These are phyloP conservation scores for Acanthaster planci DNA, from an alignment of 35 echinoderm and acorn worm species.

Conservation along the genomic window DNA sequence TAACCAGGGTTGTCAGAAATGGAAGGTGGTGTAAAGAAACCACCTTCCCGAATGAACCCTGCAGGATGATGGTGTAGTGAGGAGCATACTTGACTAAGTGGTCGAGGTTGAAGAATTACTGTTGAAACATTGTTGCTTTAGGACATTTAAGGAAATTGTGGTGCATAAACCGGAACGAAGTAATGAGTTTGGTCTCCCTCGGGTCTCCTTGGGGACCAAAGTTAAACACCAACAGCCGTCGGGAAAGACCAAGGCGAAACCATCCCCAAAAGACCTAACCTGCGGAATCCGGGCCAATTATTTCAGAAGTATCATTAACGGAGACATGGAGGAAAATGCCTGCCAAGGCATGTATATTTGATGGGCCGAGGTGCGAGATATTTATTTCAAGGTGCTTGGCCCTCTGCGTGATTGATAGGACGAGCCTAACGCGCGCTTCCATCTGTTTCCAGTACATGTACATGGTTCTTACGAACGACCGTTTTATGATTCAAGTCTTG, in stretches of 20 bases:
- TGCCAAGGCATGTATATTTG: constrained; percentile 22
- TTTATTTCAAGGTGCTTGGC: constrained; percentile 23
- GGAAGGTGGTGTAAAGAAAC: no score
- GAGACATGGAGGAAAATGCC: not conserved
- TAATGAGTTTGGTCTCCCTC: no score
- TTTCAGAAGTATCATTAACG: constrained; percentile 25
- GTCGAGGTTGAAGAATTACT: no score
- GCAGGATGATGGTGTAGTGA: no score
- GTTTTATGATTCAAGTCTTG: not conserved
- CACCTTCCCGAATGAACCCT: no score
- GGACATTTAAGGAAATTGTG: no score
- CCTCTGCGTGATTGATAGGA: constrained; percentile 1
- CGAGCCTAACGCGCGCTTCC: constrained; percentile 19
- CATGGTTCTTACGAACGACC: not conserved
- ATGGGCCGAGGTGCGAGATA: constrained; percentile 22
- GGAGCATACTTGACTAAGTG: no score
- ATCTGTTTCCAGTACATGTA: not conserved
- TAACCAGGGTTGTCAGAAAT: no score
- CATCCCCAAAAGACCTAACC: constrained; percentile 18
- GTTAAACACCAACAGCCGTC: constrained; percentile 1
- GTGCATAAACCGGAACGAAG: no score
- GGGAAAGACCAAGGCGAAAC: not conserved
- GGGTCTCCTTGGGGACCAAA: no score
- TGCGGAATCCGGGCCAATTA: constrained; percentile 24
- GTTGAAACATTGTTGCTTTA: no score